Conservation (phyloP, 2,888 invertebrate species). For the Lasioglossum morio region DNA sequence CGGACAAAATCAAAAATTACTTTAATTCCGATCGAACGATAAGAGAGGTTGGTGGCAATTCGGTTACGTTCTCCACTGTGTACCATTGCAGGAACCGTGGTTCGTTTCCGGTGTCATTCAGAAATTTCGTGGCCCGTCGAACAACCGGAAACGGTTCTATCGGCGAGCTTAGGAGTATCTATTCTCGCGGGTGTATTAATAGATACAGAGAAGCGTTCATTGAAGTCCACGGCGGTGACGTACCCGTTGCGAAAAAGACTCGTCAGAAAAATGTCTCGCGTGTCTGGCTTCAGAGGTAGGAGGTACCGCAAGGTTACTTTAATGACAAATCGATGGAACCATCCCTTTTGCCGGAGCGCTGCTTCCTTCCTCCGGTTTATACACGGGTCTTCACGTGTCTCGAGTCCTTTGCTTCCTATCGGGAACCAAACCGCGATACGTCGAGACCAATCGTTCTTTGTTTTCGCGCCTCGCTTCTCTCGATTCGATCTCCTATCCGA, state of each 20-base stretch:
- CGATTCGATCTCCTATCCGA: background rate
- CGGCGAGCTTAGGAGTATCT: background rate
- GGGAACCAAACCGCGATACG: background rate
- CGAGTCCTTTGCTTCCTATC: background rate
- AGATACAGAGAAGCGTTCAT: constrained; percentile 23
- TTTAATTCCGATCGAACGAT: background rate
- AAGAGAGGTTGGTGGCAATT: background rate
- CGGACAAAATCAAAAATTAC: too few species aligned
- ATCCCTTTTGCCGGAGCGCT: constrained; percentile 39
- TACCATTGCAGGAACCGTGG: background rate
- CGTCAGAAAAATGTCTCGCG: constrained; percentile 62
- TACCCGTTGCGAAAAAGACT: constrained; percentile 27
- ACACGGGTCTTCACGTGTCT: constrained; percentile 16
- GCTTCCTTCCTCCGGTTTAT: constrained; percentile 33
- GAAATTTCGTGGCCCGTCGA: background rate
- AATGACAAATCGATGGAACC: constrained; percentile 77
- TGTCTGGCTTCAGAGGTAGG: constrained; percentile 57
- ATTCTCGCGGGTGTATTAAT: constrained; percentile 31
- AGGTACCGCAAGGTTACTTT: constrained; percentile 72
- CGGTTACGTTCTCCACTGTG: background rate
- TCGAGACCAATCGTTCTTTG: background rate
- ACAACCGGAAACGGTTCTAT: background rate
- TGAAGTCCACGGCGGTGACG: constrained; percentile 42
- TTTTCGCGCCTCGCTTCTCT: constrained; percentile 23
- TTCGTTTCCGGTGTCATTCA: background rate